phyloP scores from a whole-genome alignment of 1,140 invertebrate species.

The Triops cancriformis region DNA sequence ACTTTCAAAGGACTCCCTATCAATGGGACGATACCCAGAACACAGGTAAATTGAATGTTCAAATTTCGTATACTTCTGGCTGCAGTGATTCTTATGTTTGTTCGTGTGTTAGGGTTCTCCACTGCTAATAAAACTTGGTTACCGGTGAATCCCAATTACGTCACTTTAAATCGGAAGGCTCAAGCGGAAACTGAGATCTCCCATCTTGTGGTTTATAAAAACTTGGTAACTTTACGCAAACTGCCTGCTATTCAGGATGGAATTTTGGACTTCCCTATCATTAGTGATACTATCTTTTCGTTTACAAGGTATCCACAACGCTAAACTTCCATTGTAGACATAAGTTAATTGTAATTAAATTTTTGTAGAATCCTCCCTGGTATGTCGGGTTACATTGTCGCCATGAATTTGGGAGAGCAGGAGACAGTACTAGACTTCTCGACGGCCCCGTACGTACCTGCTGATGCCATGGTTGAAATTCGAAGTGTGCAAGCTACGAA shows the following conservation, averaged over 20 bases:
- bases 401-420: constrained; percentile 18
- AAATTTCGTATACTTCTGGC: constrained; percentile 24
- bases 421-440: constrained; percentile 14
- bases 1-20: constrained; percentile 60
- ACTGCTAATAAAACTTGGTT: constrained; percentile 54
- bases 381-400: constrained; percentile 20
- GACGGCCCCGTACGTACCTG: neutral
- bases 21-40: constrained; percentile 55
- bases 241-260: constrained; percentile 51
- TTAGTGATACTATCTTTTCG: constrained; percentile 40
- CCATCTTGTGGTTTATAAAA: constrained; percentile 34
- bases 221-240: constrained; percentile 39
- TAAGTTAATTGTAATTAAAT: neutral
- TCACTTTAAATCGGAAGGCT: constrained; percentile 43
- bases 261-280: constrained; percentile 38
- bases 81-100: neutral
- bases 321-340: neutral
- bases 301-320: constrained; percentile 23
- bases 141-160: constrained; percentile 50
- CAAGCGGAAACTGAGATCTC: constrained; percentile 38
- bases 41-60: constrained; percentile 37
- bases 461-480: constrained; percentile 7
- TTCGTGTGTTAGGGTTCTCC: constrained; percentile 47
- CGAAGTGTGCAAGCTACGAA: constrained; percentile 17
- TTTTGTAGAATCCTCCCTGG: constrained; percentile 32